Evolutionary conservation across 2,113 vertebrate species (phyloP).

Genomic region (Menura novaehollandiae): DNA sequence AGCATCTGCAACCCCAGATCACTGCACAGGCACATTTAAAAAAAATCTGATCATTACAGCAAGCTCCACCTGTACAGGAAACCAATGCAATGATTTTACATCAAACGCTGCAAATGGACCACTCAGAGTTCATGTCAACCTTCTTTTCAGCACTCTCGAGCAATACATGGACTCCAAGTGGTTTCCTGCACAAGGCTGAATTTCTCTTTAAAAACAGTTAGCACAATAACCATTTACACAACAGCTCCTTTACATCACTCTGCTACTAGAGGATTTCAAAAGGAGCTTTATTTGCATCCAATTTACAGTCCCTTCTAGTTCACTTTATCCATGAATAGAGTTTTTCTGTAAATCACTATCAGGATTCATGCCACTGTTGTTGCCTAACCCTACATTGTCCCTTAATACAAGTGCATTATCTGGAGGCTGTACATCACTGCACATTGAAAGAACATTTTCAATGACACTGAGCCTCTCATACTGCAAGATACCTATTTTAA

Average conservation of each 20-base stretch:
- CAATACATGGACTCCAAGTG: neutral
- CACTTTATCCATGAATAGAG: neutral
- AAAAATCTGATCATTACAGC: neutral
- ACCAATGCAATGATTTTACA: neutral
- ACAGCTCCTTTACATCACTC: neutral
- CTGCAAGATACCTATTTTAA: neutral
- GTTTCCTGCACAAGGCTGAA: neutral
- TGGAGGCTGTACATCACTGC: neutral
- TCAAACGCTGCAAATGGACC: neutral
- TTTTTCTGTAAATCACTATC: neutral
- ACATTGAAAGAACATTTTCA: neutral
- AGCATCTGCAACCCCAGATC: neutral
- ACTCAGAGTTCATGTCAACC: neutral
- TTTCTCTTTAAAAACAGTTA: neutral
- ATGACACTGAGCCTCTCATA: neutral
- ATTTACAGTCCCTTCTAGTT: neutral
- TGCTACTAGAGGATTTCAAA: neutral
- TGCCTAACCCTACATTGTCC: neutral
- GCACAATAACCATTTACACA: neutral
- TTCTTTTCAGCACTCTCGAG: neutral
- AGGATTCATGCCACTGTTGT: neutral
- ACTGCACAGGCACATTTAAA: neutral
- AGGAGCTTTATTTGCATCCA: neutral
- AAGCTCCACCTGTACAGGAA: neutral
- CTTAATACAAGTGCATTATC: neutral